A percentile compares a stretch with the other conserved stretches of the same genome.
Conservation (phyloP, 2,797 vertebrate genomes). For the Ptychadena robeensis region DNA sequence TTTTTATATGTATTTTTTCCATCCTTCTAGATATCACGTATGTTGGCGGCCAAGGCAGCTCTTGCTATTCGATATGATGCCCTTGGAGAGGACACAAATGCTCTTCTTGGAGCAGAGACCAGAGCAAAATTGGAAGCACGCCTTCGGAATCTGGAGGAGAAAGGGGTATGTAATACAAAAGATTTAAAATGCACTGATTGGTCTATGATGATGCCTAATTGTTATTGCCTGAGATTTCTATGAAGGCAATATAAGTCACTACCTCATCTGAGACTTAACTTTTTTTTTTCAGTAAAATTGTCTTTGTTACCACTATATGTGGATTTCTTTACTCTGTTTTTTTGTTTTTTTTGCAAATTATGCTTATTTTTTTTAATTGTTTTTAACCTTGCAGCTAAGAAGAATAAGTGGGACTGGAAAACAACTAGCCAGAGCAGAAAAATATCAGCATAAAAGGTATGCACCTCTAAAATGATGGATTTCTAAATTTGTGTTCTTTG, state of each 20-base stretch:
- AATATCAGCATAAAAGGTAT: conserved; percentile 96
- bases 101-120: conserved; percentile 92
- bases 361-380: background rate
- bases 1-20: no score
- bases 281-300: background rate
- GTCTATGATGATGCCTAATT: conserved; percentile 40
- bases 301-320: no score
- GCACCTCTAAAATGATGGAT: no score
- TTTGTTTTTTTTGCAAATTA: no score
- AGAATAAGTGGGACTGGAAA: conserved; percentile 95
- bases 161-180: conserved; percentile 80
- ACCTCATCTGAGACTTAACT: conserved; percentile 63
- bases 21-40: conserved; percentile 88
- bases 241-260: conserved; percentile 59
- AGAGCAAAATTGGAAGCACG: conserved; percentile 91
- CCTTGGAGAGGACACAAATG: conserved; percentile 90
- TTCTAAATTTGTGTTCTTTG: no score
- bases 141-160: conserved; percentile 90
- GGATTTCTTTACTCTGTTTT: no score
- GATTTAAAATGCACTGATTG: background rate
- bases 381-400: conserved; percentile 79
- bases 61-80: conserved; percentile 94
- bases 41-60: conserved; percentile 92
- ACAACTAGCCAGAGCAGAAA: conserved; percentile 90
- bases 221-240: conserved; percentile 50